Evolutionary conservation across 2,797 vertebrate genomes (phyloP).

Genomic region (Anguilla obscura): DNA sequence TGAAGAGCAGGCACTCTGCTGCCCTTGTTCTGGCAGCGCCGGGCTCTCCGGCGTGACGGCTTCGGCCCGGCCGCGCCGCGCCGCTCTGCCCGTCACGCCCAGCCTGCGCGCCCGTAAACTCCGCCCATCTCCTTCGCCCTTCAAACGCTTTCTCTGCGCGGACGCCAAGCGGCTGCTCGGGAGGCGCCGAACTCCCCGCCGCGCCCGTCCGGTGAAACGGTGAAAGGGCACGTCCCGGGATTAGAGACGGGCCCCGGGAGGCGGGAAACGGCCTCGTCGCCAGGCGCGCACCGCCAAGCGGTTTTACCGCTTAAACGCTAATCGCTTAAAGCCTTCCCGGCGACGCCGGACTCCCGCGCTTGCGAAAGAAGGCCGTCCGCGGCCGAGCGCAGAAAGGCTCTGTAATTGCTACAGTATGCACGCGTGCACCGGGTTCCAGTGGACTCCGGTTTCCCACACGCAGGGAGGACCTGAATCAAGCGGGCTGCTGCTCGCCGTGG

Average conservation of each 20-base stretch:
- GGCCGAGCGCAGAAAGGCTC: not conserved
- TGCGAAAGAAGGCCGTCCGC: not conserved
- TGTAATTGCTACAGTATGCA: slow-evolving; percentile 19
- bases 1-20: not conserved
- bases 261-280: no score
- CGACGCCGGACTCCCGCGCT: not conserved
- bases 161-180: not conserved
- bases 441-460: not conserved
- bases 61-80: not conserved
- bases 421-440: not conserved
- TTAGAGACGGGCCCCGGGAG: not conserved
- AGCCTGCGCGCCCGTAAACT: not conserved
- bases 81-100: not conserved
- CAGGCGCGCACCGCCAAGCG: not conserved
- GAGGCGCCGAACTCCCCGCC: not conserved
- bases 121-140: not conserved
- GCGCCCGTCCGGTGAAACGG: not conserved
- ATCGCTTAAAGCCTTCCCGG: not conserved
- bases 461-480: slow-evolving; percentile 13
- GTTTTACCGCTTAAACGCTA: not conserved
- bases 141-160: not conserved
- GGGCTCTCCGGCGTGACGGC: not conserved
- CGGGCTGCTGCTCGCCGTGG: slow-evolving; percentile 31
- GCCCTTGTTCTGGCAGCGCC: not conserved
- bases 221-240: not conserved